These are phyloP conservation scores for Drosophila acutilabella DNA, from an alignment of 2,888 invertebrate genomes.

Conservation along the genomic window DNA sequence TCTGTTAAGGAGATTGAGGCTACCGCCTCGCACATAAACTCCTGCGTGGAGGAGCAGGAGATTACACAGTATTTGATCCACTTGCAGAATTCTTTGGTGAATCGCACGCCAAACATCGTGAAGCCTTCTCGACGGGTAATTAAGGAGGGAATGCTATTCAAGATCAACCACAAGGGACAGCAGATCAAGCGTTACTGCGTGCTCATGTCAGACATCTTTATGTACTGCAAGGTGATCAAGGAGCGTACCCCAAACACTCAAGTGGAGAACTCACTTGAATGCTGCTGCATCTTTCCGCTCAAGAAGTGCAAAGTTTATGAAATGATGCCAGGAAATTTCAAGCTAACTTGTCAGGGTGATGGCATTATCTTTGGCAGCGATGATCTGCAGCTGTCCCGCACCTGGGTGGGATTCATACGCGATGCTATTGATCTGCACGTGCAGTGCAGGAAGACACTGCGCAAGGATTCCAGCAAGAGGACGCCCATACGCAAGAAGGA, in stretches of 20 bases:
- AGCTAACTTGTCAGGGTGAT: conserved; percentile 87
- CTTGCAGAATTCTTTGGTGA: conserved; percentile 88
- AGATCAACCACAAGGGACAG: conserved; percentile 86
- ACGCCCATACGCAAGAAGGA: conserved; percentile 87
- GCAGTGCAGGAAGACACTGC: conserved; percentile 87
- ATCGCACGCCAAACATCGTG: conserved; percentile 88
- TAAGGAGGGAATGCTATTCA: conserved; percentile 88
- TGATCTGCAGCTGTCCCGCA: conserved; percentile 86
- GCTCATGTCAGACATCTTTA: conserved; percentile 90
- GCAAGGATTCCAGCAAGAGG: conserved; percentile 88
- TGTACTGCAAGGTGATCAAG: conserved; percentile 89
- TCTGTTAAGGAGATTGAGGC: conserved; percentile 89
- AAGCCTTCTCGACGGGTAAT: conserved; percentile 88
- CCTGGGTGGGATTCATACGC: conserved; percentile 87
- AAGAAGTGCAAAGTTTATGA: conserved; percentile 89
- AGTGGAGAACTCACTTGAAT: conserved; percentile 87
- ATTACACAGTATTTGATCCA: conserved; percentile 89
- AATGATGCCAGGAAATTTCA: conserved; percentile 87
- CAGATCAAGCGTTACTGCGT: conserved; percentile 88
- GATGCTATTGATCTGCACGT: conserved; percentile 87
- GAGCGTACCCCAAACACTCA: conserved; percentile 85
- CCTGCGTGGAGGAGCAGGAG: conserved; percentile 90
- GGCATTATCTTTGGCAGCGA: conserved; percentile 87
- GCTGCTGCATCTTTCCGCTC: conserved; percentile 89
- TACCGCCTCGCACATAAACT: conserved; percentile 90